Evolutionary conservation across 2,113 vertebrate genomes (phyloP).

Genomic region (Lophius piscatorius): DNA sequence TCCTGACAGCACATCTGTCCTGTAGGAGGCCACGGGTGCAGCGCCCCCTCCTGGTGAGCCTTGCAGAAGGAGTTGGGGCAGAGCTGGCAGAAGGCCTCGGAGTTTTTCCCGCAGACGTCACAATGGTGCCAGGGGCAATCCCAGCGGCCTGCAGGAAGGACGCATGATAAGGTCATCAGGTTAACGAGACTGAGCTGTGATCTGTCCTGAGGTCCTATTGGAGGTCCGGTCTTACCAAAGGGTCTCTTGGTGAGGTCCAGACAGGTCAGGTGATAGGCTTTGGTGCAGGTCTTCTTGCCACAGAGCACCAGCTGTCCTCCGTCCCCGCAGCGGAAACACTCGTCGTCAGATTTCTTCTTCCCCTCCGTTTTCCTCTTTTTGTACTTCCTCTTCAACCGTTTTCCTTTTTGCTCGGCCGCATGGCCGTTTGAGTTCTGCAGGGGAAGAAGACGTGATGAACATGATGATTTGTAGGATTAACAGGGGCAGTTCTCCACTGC

Average conservation of each 20-base stretch:
- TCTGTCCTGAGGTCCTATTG: too few relatives aligned
- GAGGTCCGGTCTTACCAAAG: slow-evolving; percentile 91
- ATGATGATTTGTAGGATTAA: too few relatives aligned
- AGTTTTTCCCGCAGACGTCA: slow-evolving; percentile 94
- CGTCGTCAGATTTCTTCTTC: slow-evolving; percentile 89
- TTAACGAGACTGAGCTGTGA: too few relatives aligned
- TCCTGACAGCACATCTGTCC: slow-evolving; percentile 90
- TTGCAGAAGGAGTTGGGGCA: slow-evolving; percentile 99
- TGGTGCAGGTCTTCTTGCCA: slow-evolving; percentile 92
- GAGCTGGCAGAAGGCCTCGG: slow-evolving; percentile 90
- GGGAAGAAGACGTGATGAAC: neutral
- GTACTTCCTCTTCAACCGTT: slow-evolving; percentile 87
- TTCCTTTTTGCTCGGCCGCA: slow-evolving; percentile 89
- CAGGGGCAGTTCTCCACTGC: too few relatives aligned
- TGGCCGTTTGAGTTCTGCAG: slow-evolving; percentile 77
- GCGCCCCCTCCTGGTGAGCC: slow-evolving; percentile 88
- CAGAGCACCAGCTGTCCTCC: slow-evolving; percentile 95
- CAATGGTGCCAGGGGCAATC: slow-evolving; percentile 99
- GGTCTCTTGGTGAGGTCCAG: slow-evolving; percentile 94
- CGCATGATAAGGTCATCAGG: rapidly evolving
- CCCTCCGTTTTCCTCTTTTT: slow-evolving; percentile 83
- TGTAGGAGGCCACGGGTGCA: slow-evolving; percentile 76
- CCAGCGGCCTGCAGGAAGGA: slow-evolving; percentile 89
- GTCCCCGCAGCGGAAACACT: slow-evolving; percentile 96
- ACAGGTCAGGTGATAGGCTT: slow-evolving; percentile 95